Base-by-base conservation (phyloP, 53 echinoderm and acorn worm species). In the Henricia sp. region DNA sequence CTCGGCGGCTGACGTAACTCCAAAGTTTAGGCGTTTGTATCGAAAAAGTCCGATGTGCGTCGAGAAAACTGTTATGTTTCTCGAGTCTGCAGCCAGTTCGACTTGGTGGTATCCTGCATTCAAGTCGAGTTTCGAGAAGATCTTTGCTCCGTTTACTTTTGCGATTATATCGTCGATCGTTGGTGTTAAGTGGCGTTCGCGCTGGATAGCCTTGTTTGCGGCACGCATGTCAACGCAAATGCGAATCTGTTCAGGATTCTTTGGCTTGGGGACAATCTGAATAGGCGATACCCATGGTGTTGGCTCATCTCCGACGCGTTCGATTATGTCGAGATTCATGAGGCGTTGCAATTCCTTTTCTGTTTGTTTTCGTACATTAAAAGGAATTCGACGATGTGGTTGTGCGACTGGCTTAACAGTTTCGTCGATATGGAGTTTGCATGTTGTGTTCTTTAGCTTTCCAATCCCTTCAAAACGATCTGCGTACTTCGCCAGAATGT, bases 41-140 rank as follows among this genome's bases (percentile, higher is more conserved):
- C 80, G 73, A 30, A 37, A 88, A 0, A 94, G 89, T 24, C 94
- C 88, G 33, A 34, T 30, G 50, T 87, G 87, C 8, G 87, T 87
- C 3, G 88, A 90, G 67, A 67, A 67, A 6, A 40, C 40, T 17
- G 67, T 67, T 40, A 67, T 38, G 40, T 67, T 20, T 33, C 82
- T n/a, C 21, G 65, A 64, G n/a, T 82, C 59, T 40, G 43, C 50
- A 63, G 56, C 17, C 28, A 57, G 78, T 36, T 82, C 82, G 25
- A 95, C 35, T 60, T 95, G 91, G 37, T 91, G 94, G 52, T 94
- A 94, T 2, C 89, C 94, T 6, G 78, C 41, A 21, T 94, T 91
- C 17, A 94, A 70, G 38, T 91, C 91, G 1, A 91, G 83, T 36
- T 86, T 91, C 19, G 76, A 82, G 46, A 89, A 92, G 4, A 77